phyloP scores from a whole-genome alignment of 2,797 vertebrate genomes.

The Xiphorhynchus erythropygius region DNA sequence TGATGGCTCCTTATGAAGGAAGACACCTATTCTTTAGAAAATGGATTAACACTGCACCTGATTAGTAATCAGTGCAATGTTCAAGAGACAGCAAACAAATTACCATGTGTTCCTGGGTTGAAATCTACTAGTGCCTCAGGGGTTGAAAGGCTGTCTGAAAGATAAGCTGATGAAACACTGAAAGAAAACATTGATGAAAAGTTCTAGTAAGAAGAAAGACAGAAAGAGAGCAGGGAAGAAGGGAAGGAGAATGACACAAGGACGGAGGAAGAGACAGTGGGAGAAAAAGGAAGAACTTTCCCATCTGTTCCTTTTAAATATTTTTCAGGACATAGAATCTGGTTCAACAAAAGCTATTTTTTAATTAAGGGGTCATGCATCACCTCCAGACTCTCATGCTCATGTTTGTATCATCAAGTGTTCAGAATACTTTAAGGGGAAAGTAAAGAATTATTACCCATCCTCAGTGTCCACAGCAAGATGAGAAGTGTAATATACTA shows the following conservation, averaged over 20 bases:
- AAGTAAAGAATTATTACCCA: background rate
- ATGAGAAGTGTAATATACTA: background rate
- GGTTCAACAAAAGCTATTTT: background rate
- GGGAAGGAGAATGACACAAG: background rate
- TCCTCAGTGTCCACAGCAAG: background rate
- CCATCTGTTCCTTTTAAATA: background rate
- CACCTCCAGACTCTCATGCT: background rate
- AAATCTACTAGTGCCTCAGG: background rate
- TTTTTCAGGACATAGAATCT: background rate
- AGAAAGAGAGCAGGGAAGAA: background rate
- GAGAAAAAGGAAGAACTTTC: background rate
- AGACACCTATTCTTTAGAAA: slow-evolving; percentile 10
- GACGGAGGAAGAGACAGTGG: background rate
- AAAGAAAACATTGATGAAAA: background rate
- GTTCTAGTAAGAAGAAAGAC: background rate
- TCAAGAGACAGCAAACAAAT: background rate
- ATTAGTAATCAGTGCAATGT: background rate
- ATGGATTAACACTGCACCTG: background rate
- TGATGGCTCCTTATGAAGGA: background rate
- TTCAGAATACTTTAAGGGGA: background rate
- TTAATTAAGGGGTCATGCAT: background rate
- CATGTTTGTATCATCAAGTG: background rate
- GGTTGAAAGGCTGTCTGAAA: background rate
- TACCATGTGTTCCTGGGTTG: background rate
- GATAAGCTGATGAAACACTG: background rate